Percentiles rank a stretch among this genome's conserved stretches.
These are phyloP conservation scores for Hirtodrosophila duncani DNA, from an alignment of 2,888 invertebrate genomes.

Conservation along the genomic window DNA sequence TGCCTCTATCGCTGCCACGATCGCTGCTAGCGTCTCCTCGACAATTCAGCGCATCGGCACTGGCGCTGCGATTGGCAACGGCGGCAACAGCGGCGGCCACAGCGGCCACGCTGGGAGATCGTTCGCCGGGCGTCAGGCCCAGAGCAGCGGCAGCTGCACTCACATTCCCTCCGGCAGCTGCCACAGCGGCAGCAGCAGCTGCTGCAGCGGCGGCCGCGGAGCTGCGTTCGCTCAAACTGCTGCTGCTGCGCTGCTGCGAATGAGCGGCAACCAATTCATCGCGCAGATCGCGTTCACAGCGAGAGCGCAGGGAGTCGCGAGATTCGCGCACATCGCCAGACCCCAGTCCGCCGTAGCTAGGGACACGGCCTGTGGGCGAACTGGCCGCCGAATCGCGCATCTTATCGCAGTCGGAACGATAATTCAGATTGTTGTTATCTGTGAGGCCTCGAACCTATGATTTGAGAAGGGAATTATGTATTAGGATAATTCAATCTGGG, in stretches of 20 bases:
- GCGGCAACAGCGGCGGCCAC: conserved; percentile 71
- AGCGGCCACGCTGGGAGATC: conserved; percentile 77
- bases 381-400: conserved; percentile 77
- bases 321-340: conserved; percentile 68
- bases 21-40: conserved; percentile 63
- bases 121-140: conserved; percentile 72
- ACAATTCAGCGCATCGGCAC: conserved; percentile 63
- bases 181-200: conserved; percentile 70
- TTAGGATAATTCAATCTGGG: neutral
- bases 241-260: conserved; percentile 77
- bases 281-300: conserved; percentile 75
- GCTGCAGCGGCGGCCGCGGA: conserved; percentile 74
- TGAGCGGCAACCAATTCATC: conserved; percentile 73
- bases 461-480: neutral
- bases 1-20: conserved; percentile 68
- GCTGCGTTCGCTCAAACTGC: conserved; percentile 74
- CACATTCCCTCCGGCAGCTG: conserved; percentile 68
- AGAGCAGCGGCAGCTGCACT: conserved; percentile 74
- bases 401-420: conserved; percentile 77
- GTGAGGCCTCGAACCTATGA: conserved; percentile 86
- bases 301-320: conserved; percentile 68
- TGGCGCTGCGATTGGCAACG: conserved; percentile 70
- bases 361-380: conserved; percentile 73
- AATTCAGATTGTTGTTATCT: conserved; percentile 85
- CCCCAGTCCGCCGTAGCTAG: conserved; percentile 44